These are phyloP conservation scores for Denticeps clupeoides DNA, from an alignment of 2,797 vertebrate genomes.

Conservation along the genomic window DNA sequence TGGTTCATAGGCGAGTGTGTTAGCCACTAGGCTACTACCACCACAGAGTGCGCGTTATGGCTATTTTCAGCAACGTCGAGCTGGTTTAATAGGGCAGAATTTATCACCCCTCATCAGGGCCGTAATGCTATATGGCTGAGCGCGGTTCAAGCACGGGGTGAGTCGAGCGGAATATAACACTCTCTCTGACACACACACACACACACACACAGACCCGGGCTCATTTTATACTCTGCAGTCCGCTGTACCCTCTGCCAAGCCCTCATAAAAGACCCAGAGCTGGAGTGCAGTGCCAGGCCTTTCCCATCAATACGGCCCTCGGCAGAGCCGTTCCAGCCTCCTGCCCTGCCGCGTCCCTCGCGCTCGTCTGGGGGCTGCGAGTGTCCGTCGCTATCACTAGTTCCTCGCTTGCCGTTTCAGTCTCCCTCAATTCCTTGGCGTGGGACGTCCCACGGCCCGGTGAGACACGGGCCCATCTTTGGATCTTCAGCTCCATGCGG, in stretches of 20 bases:
- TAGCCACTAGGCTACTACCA: too few relatives aligned
- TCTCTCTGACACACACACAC: constrained; percentile 3
- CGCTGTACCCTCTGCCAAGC: constrained; percentile 35
- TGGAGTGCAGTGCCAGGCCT: constrained; percentile 39
- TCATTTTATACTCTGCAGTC: constrained; percentile 26
- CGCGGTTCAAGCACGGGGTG: constrained; percentile 27
- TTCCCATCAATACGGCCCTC: constrained; percentile 60
- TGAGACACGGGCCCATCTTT: constrained; percentile 7
- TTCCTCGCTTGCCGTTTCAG: too few relatives aligned
- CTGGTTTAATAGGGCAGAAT: constrained; percentile 41
- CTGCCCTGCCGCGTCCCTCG: too few relatives aligned
- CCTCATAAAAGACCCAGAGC: constrained; percentile 47
- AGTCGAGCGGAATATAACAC: constrained; percentile 14
- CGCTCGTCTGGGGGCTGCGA: too few relatives aligned
- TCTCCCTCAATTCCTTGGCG: too few relatives aligned
- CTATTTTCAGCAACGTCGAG: constrained; percentile 32
- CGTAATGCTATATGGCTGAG: constrained; percentile 29
- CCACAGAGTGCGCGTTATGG: too few relatives aligned
- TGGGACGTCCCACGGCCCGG: constrained; percentile 21
- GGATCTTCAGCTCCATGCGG: constrained; percentile 12
- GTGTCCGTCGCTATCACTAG: too few relatives aligned
- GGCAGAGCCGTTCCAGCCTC: constrained; percentile 31
- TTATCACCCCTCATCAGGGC: constrained; percentile 28
- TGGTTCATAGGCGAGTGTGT: too few relatives aligned
- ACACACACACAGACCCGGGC: background rate